Conservation (phyloP, 2,888 invertebrate genomes). For the Dusona sp. region DNA sequence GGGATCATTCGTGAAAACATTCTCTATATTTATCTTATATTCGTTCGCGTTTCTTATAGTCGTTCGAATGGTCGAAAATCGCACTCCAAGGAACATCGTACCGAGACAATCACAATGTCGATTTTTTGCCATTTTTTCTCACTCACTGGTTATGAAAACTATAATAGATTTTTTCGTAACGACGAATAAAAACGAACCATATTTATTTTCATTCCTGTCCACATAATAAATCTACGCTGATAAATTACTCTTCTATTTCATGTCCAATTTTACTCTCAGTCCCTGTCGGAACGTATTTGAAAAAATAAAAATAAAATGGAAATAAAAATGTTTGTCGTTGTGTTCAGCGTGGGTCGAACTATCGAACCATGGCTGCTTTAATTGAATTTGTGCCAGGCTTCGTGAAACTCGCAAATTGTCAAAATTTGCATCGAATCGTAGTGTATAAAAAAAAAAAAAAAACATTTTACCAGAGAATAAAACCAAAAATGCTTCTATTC, state of each 20-base stretch:
- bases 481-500: not conserved
- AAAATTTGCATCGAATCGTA: not conserved
- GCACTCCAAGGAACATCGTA: constrained; percentile 6
- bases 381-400: constrained; percentile 11
- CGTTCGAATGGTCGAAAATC: constrained; percentile 23
- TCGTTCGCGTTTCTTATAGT: constrained; percentile 1
- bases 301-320: constrained; percentile 13
- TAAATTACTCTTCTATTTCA: not conserved
- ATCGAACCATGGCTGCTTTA: constrained; percentile 2
- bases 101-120: not conserved
- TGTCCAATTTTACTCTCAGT: not conserved
- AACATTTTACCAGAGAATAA: not conserved
- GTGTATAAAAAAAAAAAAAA: not conserved
- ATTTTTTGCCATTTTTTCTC: not conserved
- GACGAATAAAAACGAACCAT: not conserved
- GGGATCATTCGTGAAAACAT: constrained; percentile 25
- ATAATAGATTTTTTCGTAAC: not conserved
- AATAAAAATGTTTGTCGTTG: not conserved
- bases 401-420: not conserved
- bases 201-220: not conserved
- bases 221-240: not conserved
- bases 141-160: not conserved
- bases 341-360: not conserved
- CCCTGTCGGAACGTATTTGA: not conserved
- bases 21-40: not conserved